Evolutionary conservation across 2,113 vertebrate species (phyloP), one percentile per base, ranked within the genome.

Genomic region (Burhinus bistriatus): DNA sequence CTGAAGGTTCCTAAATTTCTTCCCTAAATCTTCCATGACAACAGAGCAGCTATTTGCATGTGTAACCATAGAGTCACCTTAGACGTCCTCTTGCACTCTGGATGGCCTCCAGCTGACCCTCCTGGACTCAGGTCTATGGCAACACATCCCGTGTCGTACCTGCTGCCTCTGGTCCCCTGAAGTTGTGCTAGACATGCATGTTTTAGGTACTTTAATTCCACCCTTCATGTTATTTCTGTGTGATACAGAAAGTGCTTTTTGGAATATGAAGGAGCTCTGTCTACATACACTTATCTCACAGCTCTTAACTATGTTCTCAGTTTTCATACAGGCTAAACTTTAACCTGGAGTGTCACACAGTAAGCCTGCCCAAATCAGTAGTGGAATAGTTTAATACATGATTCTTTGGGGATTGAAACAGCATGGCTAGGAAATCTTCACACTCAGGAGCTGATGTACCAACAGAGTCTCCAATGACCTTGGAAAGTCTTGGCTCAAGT

Each of bases 61-160:
- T 36, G 5, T 40, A 81, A 65, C 9, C 11, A 6, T 11, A 27
- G 7, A 68, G 15, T 40, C 55, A 61, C 18, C 22, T 77, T 36
- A 81, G 34, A 29, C 1, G 1, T 40, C 29, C 4, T 58, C 26
- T 72, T 90, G 73, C n/a, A 16, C 15, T 88, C n/a, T 3, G 4
- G 25, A 18, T 54, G 20, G 9, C 10, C 45, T 89, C 51, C 61
- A 82, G 9, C 13, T 76, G 13, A 29, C 18, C 11, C 5, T 83
- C 23, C 26, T 52, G 30, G 34, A 57, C 34, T 83, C 20, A 30
- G 14, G 8, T 40, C 47, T 73, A 2, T 14, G 34, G 3, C 25
- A 38, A 68, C 30, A 34, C 6, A 30, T 47, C 4, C 26, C 1
- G 0, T 36, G 15, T 70, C 0, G 0, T 52, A n/a, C 49, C 29